Evolutionary conservation across 2,888 invertebrate genomes (phyloP).

Genomic region (Acanthosoma haemorrhoidale): DNA sequence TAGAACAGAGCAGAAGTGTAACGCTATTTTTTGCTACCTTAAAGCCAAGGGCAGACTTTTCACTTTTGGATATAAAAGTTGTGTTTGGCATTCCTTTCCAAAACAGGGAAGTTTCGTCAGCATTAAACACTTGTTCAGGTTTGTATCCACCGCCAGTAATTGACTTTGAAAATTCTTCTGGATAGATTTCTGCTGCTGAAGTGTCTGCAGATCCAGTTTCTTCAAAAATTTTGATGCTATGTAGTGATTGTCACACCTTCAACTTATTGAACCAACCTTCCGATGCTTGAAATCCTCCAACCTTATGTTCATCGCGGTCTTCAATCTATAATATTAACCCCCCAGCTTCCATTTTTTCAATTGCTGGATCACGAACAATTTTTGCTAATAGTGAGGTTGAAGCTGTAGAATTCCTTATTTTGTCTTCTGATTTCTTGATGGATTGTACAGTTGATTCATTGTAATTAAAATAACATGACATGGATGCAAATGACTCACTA

Average conservation of each 20-base stretch:
- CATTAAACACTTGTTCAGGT: conserved; percentile 20
- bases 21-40: conserved; percentile 43
- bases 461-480: not conserved
- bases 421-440: not conserved
- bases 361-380: conserved; percentile 19
- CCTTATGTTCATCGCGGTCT: not conserved
- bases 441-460: not conserved
- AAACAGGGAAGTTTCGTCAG: conserved; percentile 41
- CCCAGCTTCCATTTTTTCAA: conserved; percentile 26
- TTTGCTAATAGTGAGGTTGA: not conserved
- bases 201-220: conserved; percentile 32
- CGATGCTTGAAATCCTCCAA: not conserved
- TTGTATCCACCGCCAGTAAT: not conserved
- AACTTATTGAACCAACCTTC: conserved; percentile 38
- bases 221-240: conserved; percentile 33
- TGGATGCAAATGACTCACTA: not conserved
- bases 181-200: conserved; percentile 17
- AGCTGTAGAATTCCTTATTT: not conserved
- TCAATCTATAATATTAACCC: conserved; percentile 19
- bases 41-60: conserved; percentile 42
- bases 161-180: not conserved
- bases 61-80: conserved; percentile 43
- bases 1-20: conserved; percentile 43
- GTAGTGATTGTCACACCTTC: conserved; percentile 30
- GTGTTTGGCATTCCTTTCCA: conserved; percentile 44